These are phyloP conservation scores for Drusus annulatus DNA, from an alignment of 1,140 invertebrate genomes.

Conservation along the genomic window DNA sequence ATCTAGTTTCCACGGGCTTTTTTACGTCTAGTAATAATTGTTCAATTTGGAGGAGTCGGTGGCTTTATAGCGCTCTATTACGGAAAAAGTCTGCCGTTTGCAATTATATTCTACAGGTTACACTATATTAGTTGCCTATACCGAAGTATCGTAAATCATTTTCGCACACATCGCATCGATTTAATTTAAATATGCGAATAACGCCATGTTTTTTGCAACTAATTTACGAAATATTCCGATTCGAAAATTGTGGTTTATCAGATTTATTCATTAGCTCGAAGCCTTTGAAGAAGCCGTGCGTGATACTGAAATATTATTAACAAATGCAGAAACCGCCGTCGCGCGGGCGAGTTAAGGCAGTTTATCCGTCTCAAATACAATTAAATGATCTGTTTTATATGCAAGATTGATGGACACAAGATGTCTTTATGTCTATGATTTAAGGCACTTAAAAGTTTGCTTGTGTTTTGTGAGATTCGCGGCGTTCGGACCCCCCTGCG, in stretches of 20 bases:
- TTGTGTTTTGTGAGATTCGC: too few relatives aligned
- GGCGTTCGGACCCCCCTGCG: neutral
- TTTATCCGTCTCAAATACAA: neutral
- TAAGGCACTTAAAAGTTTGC: too few relatives aligned
- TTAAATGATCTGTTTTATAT: neutral
- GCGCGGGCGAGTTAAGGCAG: too few relatives aligned
- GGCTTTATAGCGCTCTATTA: slow-evolving; percentile 45
- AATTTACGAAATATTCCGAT: neutral
- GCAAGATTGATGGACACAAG: too few relatives aligned
- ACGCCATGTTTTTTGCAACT: neutral
- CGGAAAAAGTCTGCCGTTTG: slow-evolving; percentile 41
- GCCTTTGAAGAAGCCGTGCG: neutral
- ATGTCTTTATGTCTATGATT: too few relatives aligned
- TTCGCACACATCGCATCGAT: slow-evolving; percentile 19
- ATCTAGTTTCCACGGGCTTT: slow-evolving; percentile 48
- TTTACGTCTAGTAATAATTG: slow-evolving; percentile 49
- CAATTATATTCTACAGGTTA: slow-evolving; percentile 44
- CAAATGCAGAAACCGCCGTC: too few relatives aligned
- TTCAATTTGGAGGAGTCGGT: slow-evolving; percentile 51
- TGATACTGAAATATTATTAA: too few relatives aligned
- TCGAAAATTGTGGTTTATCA: neutral
- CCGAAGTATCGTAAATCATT: slow-evolving; percentile 27
- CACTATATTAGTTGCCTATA: neutral
- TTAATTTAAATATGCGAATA: slow-evolving; percentile 27
- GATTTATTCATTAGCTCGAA: neutral